Evolutionary conservation across 2,113 vertebrate species (phyloP).

Genomic region (Hippotragus niger): DNA sequence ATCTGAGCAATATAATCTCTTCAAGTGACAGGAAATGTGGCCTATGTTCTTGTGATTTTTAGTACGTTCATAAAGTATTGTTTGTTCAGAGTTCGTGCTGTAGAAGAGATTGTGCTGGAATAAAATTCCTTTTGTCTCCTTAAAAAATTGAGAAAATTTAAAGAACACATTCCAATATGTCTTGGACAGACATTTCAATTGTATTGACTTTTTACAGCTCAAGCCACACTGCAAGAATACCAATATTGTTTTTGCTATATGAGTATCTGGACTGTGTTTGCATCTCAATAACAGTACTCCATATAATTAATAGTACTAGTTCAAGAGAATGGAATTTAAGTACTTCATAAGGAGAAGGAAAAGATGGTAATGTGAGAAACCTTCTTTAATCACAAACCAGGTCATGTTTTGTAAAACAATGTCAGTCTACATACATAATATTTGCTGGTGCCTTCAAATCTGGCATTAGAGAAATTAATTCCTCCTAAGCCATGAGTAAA

Average conservation of each 20-base stretch:
- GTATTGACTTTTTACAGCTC: conserved; percentile 41
- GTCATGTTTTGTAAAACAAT: conserved; percentile 35
- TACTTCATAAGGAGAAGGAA: conserved; percentile 59
- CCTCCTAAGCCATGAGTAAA: neutral
- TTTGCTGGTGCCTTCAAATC: conserved; percentile 22
- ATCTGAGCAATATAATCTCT: conserved; percentile 51
- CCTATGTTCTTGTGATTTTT: conserved; percentile 48
- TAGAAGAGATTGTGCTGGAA: conserved; percentile 35
- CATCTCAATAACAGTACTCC: conserved; percentile 42
- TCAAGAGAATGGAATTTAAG: neutral
- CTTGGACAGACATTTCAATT: neutral
- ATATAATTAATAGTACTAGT: conserved; percentile 41
- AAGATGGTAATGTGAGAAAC: conserved; percentile 30
- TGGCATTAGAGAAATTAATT: conserved; percentile 5
- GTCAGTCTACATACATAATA: conserved; percentile 33
- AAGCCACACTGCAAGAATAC: neutral
- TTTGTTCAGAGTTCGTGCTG: neutral
- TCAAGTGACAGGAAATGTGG: conserved; percentile 51
- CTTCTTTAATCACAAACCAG: conserved; percentile 72
- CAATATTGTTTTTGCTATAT: conserved; percentile 49
- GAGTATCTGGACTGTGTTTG: conserved; percentile 6
- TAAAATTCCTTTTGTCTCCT: conserved; percentile 30
- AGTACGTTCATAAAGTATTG: neutral
- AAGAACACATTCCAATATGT: neutral
- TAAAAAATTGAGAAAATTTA: conserved; percentile 51